A percentile compares a stretch with the other conserved stretches of the same genome.
phyloP scores from a whole-genome alignment of 2,113 vertebrate species.

The Gallinago jamesoni region DNA sequence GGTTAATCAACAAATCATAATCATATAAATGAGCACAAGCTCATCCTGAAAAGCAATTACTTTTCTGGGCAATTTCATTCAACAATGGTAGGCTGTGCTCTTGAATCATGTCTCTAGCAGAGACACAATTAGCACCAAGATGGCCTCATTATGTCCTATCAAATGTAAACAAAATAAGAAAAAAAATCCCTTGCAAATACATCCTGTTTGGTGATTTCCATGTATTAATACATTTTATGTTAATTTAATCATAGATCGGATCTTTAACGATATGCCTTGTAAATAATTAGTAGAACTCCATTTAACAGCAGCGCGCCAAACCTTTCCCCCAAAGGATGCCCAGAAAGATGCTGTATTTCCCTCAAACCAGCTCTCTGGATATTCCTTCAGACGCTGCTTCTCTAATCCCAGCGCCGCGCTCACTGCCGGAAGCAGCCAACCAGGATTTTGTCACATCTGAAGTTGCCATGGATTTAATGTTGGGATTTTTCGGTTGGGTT shows the following conservation, averaged over 20 bases:
- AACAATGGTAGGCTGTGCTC: neutral
- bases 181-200: neutral
- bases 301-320: neutral
- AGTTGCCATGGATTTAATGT: neutral
- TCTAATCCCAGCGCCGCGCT: accelerated
- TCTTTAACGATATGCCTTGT: neutral
- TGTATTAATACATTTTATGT: neutral
- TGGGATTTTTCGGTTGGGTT: too few species aligned
- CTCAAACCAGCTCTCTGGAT: neutral
- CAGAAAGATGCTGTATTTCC: neutral
- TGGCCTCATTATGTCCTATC: constrained; percentile 2
- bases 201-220: neutral
- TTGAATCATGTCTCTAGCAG: neutral
- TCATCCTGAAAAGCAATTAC: constrained; percentile 42
- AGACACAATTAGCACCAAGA: constrained; percentile 14
- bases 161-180: constrained; percentile 15
- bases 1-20: constrained; percentile 48
- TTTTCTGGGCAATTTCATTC: constrained; percentile 36
- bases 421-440: too few species aligned
- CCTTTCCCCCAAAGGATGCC: neutral
- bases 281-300: neutral
- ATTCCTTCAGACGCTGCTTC: neutral
- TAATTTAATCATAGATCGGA: constrained; percentile 1
- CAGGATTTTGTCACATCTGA: too few species aligned
- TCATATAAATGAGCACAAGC: constrained; percentile 41